Evolutionary conservation across 2,113 vertebrate species (phyloP), one percentile per base, ranked within the genome.

Genomic region (Axis porcinus): DNA sequence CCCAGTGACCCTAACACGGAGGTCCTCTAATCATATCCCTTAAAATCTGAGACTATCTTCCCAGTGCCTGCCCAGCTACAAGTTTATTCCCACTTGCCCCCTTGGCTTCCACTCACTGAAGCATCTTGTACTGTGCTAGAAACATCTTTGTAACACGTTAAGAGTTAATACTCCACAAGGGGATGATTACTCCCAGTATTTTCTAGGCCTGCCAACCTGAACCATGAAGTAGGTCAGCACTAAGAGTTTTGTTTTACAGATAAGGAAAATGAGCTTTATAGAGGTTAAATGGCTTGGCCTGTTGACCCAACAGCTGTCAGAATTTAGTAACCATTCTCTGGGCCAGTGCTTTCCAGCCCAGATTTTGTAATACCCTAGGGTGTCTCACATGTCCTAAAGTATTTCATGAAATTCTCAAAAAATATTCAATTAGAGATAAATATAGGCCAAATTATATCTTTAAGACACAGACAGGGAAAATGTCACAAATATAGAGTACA

Each of bases 261-360:
- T 97, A 87, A 97, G 79, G 94, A 95, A 96, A 96, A 97, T 93
- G 84, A 97, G 83, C 83, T 97, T 93, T 98, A 87, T 81, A 83
- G 83, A 87, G 74, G 83, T 97, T 94, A 96, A 97, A 96, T 96
- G 97, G 94, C 95, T 97, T 98, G 97, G 93, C 83, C 96, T 7
- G 36, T 55, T 98, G 96, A 98, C 97, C 95, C 93, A 96, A 96
- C 94, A 98, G 93, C 96, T 97, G 96, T 97, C 95, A 96, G 95
- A 96, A 95, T 97, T 97, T 95, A 98, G 97, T 98, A 98, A 97
- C 93, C 88, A 90, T 94, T 97, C 97, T 91, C 82, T 91, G 89
- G 86, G 84, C 96, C 93, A 97, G 28, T 86, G 93, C 70, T 97
- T 97, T 85, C 93, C 96, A 97, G 87, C 70, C 86, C 83, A 97